Evolutionary conservation across 2,113 vertebrate genomes (phyloP).

Genomic region (Morone saxatilis): DNA sequence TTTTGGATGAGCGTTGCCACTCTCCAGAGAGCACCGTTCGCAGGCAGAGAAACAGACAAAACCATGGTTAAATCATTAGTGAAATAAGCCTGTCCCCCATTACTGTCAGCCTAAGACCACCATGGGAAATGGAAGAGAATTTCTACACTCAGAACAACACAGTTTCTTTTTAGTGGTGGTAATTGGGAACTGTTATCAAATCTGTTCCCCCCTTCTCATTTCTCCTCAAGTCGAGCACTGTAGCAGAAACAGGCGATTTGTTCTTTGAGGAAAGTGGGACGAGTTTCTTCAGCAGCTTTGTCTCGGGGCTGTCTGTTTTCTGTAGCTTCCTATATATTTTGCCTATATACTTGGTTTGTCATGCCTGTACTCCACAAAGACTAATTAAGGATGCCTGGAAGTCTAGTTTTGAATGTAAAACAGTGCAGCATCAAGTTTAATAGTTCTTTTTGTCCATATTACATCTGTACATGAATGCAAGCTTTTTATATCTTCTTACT

Average conservation of each 20-base stretch:
- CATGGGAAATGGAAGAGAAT: slow-evolving; percentile 26
- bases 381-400: background rate
- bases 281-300: slow-evolving; percentile 50
- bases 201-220: slow-evolving; percentile 40
- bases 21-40: slow-evolving; percentile 50
- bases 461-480: background rate
- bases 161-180: slow-evolving; percentile 45
- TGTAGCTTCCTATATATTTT: slow-evolving; percentile 42
- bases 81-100: slow-evolving; percentile 46
- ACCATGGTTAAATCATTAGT: slow-evolving; percentile 52
- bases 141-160: slow-evolving; percentile 31
- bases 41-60: slow-evolving; percentile 56
- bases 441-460: background rate
- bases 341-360: slow-evolving; percentile 22
- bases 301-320: slow-evolving; percentile 49
- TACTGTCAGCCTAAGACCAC: slow-evolving; percentile 35
- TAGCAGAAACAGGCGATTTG: slow-evolving; percentile 46
- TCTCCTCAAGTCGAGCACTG: slow-evolving; percentile 27
- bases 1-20: slow-evolving; percentile 46
- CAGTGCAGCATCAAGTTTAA: background rate
- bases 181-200: slow-evolving; percentile 66
- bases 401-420: background rate
- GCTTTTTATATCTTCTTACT: background rate
- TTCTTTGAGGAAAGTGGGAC: slow-evolving; percentile 72
- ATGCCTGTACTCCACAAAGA: background rate